A percentile compares a stretch with the other conserved stretches of the same genome.
Evolutionary conservation across 2,888 invertebrate species (phyloP).

Genomic region (Patella pellucida): DNA sequence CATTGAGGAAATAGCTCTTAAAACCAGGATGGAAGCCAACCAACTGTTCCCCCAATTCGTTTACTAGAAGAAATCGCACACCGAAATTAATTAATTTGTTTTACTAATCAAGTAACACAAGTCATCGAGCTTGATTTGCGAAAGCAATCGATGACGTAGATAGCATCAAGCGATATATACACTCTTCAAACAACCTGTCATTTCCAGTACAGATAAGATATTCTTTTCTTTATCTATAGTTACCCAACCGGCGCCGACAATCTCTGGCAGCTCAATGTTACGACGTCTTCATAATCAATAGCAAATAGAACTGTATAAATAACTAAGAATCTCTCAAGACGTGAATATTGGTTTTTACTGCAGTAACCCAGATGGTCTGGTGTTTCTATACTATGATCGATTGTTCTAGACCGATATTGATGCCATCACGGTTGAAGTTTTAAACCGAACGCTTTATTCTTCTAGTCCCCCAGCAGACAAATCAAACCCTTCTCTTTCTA

Average conservation of each 20-base stretch:
- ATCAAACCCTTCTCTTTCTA: too few relatives aligned
- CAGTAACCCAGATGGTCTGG: too few relatives aligned
- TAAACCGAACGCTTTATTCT: too few relatives aligned
- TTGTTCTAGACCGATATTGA: too few relatives aligned
- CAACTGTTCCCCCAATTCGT: neutral
- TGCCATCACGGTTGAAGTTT: too few relatives aligned
- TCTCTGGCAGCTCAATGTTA: neutral
- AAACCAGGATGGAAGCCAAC: neutral
- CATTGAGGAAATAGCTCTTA: too few relatives aligned
- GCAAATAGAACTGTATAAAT: slow-evolving; percentile 1
- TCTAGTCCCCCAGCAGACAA: too few relatives aligned
- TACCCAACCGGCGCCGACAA: slow-evolving; percentile 8
- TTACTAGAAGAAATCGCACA: slow-evolving; percentile 9
- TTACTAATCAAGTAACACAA: neutral
- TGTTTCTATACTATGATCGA: too few relatives aligned
- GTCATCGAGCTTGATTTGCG: too few relatives aligned
- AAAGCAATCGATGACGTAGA: too few relatives aligned
- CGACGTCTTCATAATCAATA: neutral
- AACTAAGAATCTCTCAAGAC: neutral
- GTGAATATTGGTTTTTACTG: too few relatives aligned
- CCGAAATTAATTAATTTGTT: slow-evolving; percentile 8
- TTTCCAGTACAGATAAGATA: neutral
- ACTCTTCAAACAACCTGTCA: neutral
- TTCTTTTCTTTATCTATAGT: slow-evolving; percentile 6
- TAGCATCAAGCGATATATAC: neutral